Evolutionary conservation across 2,888 invertebrate species (phyloP).

Genomic region (Anoncus sp.): DNA sequence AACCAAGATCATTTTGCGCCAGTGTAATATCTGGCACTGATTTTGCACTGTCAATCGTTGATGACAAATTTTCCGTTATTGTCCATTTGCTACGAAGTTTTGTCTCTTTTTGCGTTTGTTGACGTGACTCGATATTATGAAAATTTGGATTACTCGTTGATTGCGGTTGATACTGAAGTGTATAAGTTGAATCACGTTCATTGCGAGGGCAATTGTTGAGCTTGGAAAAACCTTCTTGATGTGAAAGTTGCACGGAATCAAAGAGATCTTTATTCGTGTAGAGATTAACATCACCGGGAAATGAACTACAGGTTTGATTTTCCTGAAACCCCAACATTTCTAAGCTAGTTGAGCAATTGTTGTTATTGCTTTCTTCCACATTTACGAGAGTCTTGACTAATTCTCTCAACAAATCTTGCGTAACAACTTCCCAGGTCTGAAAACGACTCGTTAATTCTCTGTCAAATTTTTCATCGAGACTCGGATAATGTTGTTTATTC

Average conservation of each 20-base stretch:
- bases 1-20: slow-evolving; percentile 60
- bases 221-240: slow-evolving; percentile 16
- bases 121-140: slow-evolving; percentile 60
- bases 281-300: slow-evolving; percentile 79
- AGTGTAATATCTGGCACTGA: slow-evolving; percentile 64
- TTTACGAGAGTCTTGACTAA: slow-evolving; percentile 74
- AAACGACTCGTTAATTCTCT: slow-evolving; percentile 71
- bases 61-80: slow-evolving; percentile 73
- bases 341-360: slow-evolving; percentile 27
- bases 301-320: slow-evolving; percentile 68
- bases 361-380: slow-evolving; percentile 67
- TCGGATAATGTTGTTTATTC: slow-evolving; percentile 78
- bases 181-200: slow-evolving; percentile 53
- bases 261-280: slow-evolving; percentile 75
- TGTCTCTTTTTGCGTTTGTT: slow-evolving; percentile 71
- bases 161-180: slow-evolving; percentile 51
- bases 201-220: slow-evolving; percentile 53
- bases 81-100: slow-evolving; percentile 80
- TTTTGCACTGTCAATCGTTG: slow-evolving; percentile 64
- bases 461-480: slow-evolving; percentile 73
- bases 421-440: slow-evolving; percentile 75
- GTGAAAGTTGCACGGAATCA: slow-evolving; percentile 53
- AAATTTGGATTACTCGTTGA: slow-evolving; percentile 61
- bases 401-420: slow-evolving; percentile 73
- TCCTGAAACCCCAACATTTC: slow-evolving; percentile 59